These are phyloP conservation scores for Drosophila prolongata DNA, from an alignment of 2,888 invertebrate genomes.

Conservation along the genomic window DNA sequence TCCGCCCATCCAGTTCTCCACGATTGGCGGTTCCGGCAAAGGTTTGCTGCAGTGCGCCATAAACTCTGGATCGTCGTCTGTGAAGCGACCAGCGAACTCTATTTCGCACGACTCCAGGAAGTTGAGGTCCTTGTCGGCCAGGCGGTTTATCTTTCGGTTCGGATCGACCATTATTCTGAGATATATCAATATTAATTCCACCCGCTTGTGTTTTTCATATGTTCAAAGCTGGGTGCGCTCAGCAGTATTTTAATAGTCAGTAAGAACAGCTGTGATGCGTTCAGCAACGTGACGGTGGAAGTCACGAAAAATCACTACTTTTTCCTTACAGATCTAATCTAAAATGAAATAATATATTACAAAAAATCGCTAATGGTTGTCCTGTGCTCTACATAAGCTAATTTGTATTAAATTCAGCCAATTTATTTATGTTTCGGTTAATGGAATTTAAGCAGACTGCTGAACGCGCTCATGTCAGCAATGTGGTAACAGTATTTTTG, in stretches of 20 bases:
- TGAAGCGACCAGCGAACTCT: conserved; percentile 87
- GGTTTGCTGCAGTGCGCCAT: conserved; percentile 84
- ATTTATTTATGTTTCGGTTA: too few species aligned
- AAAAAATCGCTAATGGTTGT: too few species aligned
- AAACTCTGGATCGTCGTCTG: conserved; percentile 88
- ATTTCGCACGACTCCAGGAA: conserved; percentile 88
- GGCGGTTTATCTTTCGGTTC: conserved; percentile 84
- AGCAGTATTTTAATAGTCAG: not conserved
- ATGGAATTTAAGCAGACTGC: not conserved
- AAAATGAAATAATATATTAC: too few species aligned
- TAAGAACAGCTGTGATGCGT: conserved; percentile 7
- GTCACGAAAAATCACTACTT: not conserved
- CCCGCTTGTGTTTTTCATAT: conserved; percentile 3
- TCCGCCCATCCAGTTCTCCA: conserved; percentile 86
- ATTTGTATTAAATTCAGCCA: too few species aligned
- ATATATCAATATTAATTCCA: conserved; percentile 2
- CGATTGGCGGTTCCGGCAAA: conserved; percentile 86
- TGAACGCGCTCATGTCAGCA: not conserved
- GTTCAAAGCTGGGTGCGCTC: not conserved
- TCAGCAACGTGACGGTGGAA: not conserved
- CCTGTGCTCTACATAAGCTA: too few species aligned
- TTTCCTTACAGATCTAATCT: too few species aligned
- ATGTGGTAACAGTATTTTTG: not conserved
- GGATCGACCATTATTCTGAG: conserved; percentile 83
- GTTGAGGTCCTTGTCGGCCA: conserved; percentile 86